These are phyloP conservation scores for Epizoanthus illoricatus DNA, from an alignment of 92 coral and sea anemone species.

Conservation along the genomic window DNA sequence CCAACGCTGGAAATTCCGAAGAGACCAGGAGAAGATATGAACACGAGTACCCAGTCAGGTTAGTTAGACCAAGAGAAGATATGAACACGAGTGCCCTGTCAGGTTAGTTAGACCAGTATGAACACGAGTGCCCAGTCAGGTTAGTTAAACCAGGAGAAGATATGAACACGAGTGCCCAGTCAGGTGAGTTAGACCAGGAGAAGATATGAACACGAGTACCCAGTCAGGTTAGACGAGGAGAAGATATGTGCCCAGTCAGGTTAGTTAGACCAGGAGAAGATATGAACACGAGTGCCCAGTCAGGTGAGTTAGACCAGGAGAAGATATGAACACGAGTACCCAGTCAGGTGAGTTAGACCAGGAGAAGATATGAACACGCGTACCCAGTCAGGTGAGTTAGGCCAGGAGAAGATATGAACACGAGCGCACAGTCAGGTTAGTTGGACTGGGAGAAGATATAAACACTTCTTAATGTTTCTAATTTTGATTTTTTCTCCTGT, in stretches of 20 bases:
- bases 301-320: too few species aligned
- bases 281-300: too few species aligned
- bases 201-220: background rate
- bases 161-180: background rate
- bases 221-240: background rate
- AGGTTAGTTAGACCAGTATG: conserved; percentile 42
- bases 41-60: conserved; percentile 79
- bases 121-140: background rate
- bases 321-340: background rate
- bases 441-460: conserved; percentile 62
- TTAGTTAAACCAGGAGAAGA: conserved; percentile 31
- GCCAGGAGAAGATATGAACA: background rate
- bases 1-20: conserved; percentile 80
- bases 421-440: background rate
- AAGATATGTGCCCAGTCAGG: background rate
- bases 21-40: conserved; percentile 71
- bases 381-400: background rate
- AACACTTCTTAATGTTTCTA: too few species aligned
- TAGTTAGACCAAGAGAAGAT: background rate
- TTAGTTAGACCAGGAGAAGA: too few species aligned
- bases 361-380: background rate
- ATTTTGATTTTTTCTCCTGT: too few species aligned
- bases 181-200: background rate
- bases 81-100: background rate
- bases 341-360: conserved; percentile 30